Base-by-base conservation (phyloP, 2,888 invertebrate genomes). In the Byasa hedistus region DNA sequence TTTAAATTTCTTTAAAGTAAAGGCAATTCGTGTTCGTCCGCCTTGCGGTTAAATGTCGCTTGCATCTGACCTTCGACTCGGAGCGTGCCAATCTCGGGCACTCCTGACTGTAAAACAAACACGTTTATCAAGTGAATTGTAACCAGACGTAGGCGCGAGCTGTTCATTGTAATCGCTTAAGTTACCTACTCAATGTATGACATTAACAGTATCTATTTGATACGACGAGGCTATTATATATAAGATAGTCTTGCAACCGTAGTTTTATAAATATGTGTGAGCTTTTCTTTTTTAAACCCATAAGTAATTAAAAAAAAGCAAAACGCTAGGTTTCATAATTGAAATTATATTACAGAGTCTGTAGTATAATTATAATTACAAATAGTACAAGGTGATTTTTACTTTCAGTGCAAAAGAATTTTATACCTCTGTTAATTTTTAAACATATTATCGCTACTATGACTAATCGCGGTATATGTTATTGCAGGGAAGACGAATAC, bases 401-500 rank as follows among this genome's bases (percentile, higher is more conserved):
- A 10, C 32, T 10, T 32, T 8, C 4, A 10, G 8, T 32, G 10
- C 7, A 32, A 32, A 32, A 32, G 32, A 32, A 32, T 7, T 32
- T 32, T 10, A 32, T 1, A 10, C 10, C 7, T 10, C 32, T n/a
- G n/a, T 32, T 32, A 32, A 32, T 32, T 32, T 32, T 32, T 32
- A n/a, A 32, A 32, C 32, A 2, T 44, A 44, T 44, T 44, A 4
- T 44, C 12, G 12, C 4, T 44, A 15, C 17, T 44, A 36, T 36
- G 32, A 44, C 44, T 44, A 44, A 17, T 17, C 4, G 2, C 17
- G 7, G 44, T 8, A 56, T 27, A 60, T 48, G 66, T 59, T 68
- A 5, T 82, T 83, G 68, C 75, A 89, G 89, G 73, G 81, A 81
- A 70, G 61, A 70, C 23, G 81, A 83, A 74, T 73, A 81, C 23